phyloP scores from a whole-genome alignment of 2,888 invertebrate species.

The Folsomia manolachei region DNA sequence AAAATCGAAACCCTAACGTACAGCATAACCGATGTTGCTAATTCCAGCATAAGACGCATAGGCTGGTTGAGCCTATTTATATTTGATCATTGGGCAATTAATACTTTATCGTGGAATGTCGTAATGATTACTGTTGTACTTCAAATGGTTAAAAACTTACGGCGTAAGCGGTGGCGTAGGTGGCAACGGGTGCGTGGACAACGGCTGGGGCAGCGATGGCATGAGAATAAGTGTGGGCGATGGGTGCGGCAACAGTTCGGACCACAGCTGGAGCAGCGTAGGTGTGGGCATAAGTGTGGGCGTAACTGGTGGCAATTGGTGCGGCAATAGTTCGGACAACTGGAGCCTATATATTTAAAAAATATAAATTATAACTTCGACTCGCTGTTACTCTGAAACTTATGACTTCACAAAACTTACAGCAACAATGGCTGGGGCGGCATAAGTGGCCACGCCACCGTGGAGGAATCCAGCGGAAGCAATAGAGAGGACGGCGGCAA shows the following conservation, averaged over 20 bases:
- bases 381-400: neutral
- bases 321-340: conserved; percentile 20
- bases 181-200: conserved; percentile 15
- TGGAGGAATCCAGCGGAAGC: conserved; percentile 16
- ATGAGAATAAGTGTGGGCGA: conserved; percentile 12
- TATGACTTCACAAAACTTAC: neutral
- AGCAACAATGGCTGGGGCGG: conserved; percentile 18
- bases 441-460: conserved; percentile 12
- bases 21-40: too few species aligned
- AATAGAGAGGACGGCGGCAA: conserved; percentile 12
- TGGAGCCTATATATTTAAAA: too few species aligned
- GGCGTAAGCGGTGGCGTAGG: conserved; percentile 12
- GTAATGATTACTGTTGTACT: too few species aligned
- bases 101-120: neutral
- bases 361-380: neutral
- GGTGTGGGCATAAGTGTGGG: conserved; percentile 14
- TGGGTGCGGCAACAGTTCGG: conserved; percentile 15
- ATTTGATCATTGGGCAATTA: neutral
- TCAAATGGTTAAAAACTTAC: conserved; percentile 6
- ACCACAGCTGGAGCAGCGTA: conserved; percentile 13
- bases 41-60: too few species aligned
- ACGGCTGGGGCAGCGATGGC: neutral
- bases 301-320: conserved; percentile 12
- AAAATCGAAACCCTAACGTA: too few species aligned
- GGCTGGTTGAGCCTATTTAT: too few species aligned